Percentiles rank a stretch among this genome's conserved stretches.
These are phyloP conservation scores for Brenthis hecate DNA, from an alignment of 2,888 invertebrate genomes.

Conservation along the genomic window DNA sequence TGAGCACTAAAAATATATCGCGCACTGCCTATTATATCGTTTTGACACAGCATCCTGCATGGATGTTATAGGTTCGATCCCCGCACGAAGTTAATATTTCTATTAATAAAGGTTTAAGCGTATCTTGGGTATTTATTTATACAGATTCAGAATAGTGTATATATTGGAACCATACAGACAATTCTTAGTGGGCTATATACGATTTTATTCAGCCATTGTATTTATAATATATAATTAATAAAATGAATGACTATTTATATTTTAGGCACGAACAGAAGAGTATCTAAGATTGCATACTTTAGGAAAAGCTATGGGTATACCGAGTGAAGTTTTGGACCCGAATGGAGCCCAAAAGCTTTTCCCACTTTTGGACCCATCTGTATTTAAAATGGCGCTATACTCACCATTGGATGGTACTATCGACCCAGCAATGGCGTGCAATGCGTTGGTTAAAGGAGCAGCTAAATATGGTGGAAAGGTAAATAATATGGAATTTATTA, in stretches of 20 bases:
- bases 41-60: no score
- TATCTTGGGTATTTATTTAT: no score
- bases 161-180: no score
- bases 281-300: slow-evolving; percentile 90
- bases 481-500: slow-evolving; percentile 31
- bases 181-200: no score
- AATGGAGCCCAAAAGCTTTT: slow-evolving; percentile 89
- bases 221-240: no score
- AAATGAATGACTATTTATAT: not conserved
- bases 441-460: slow-evolving; percentile 88
- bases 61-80: no score
- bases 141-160: no score
- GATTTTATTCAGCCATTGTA: no score
- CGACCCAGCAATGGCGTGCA: slow-evolving; percentile 91
- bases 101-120: no score
- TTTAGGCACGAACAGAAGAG: slow-evolving; percentile 90
- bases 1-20: no score
- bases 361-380: slow-evolving; percentile 88
- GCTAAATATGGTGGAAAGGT: slow-evolving; percentile 88
- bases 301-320: slow-evolving; percentile 90
- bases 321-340: slow-evolving; percentile 87
- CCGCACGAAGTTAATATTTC: no score
- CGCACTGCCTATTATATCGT: no score
- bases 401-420: slow-evolving; percentile 92
- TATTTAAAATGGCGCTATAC: slow-evolving; percentile 89